Percentiles rank a stretch among this genome's conserved stretches.
Evolutionary conservation across 2,797 vertebrate species (phyloP).

Genomic region (Echeneis naucrates): DNA sequence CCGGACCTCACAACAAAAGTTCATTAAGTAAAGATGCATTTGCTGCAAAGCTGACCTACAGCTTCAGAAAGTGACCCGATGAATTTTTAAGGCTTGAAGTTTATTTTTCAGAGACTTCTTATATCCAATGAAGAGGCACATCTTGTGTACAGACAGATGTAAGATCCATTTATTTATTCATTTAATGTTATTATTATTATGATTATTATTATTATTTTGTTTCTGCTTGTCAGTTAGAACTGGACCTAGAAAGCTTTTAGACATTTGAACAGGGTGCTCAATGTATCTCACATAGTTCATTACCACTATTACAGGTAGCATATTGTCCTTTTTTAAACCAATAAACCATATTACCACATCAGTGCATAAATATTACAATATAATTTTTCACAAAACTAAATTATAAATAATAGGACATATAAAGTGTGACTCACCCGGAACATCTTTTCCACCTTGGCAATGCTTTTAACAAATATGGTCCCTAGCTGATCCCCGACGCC

Average conservation of each 20-base stretch:
- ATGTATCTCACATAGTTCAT: not conserved
- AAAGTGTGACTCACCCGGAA: conserved; percentile 89
- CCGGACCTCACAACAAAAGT: too few species aligned
- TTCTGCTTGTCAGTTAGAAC: too few species aligned
- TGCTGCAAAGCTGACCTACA: too few species aligned
- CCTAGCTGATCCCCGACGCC: conserved; percentile 98
- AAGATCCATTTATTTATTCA: too few species aligned
- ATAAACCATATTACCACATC: not conserved
- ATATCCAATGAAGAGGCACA: too few species aligned
- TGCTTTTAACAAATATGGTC: conserved; percentile 97
- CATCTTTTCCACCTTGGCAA: conserved; percentile 95
- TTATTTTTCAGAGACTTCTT: too few species aligned
- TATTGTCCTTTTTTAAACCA: not conserved
- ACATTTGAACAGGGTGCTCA: not conserved
- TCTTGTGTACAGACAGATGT: too few species aligned
- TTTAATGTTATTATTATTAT: too few species aligned
- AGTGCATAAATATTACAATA: not conserved
- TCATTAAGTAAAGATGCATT: too few species aligned
- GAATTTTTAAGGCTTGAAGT: too few species aligned
- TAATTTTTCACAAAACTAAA: not conserved
- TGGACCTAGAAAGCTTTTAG: not conserved
- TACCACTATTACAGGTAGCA: not conserved
- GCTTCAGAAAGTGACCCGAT: too few species aligned
- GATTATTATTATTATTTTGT: too few species aligned
- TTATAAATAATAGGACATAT: not conserved